Conservation (phyloP, 2,888 invertebrate species). For the Synergus japonicus region DNA sequence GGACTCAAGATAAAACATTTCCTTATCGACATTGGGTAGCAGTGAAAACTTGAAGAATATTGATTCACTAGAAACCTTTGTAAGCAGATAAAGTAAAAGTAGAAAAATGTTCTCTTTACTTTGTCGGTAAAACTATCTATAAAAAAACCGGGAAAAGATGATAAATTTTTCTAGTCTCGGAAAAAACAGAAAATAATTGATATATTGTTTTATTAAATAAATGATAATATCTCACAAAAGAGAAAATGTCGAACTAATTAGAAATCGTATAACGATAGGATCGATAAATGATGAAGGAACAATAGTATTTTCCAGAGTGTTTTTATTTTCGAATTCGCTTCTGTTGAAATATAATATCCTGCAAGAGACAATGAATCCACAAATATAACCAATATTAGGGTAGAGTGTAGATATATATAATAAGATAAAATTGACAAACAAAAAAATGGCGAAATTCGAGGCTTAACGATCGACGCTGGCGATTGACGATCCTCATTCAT, state of each 20-base stretch:
- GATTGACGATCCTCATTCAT: constrained; percentile 55
- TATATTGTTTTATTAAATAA: no score
- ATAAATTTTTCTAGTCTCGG: background rate
- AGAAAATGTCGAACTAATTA: no score
- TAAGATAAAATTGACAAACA: constrained; percentile 53
- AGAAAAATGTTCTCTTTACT: background rate
- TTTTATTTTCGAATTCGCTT: constrained; percentile 66
- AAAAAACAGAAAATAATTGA: background rate
- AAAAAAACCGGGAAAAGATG: background rate
- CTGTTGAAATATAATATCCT: constrained; percentile 66
- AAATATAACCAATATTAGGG: constrained; percentile 56
- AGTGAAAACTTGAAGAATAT: background rate
- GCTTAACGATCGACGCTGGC: constrained; percentile 56
- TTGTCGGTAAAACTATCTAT: background rate
- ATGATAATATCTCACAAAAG: no score
- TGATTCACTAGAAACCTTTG: background rate
- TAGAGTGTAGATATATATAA: constrained; percentile 57
- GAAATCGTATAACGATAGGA: background rate
- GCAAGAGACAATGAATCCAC: constrained; percentile 57
- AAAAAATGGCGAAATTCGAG: constrained; percentile 55
- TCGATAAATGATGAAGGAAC: constrained; percentile 21
- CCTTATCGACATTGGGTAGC: background rate
- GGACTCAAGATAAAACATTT: background rate
- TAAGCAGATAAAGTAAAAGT: background rate
- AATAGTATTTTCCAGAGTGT: constrained; percentile 54